These are phyloP conservation scores for Dromas ardeola DNA, from an alignment of 2,113 vertebrate genomes.

Conservation along the genomic window DNA sequence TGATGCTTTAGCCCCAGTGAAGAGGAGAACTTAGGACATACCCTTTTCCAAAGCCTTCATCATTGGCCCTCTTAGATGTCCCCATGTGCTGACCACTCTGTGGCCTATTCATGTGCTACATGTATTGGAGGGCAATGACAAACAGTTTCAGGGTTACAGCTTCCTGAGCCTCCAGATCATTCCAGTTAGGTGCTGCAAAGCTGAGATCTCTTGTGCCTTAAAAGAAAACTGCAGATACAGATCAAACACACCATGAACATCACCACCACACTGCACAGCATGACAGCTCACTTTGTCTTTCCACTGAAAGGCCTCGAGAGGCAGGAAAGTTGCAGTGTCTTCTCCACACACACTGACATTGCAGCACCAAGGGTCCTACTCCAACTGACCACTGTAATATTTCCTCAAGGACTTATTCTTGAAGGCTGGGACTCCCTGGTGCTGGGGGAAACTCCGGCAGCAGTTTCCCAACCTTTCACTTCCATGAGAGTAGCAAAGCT, in stretches of 20 bases:
- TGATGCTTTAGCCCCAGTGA: not conserved
- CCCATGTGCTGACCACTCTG: not conserved
- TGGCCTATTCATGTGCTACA: not conserved
- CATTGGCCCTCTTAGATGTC: not conserved
- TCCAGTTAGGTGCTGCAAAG: not conserved
- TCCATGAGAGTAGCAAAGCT: not conserved
- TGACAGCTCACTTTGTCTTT: rapidly evolving
- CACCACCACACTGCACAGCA: not conserved
- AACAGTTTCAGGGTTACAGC: not conserved
- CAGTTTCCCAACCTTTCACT: not conserved
- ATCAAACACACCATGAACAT: not conserved
- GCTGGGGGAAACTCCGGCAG: not conserved
- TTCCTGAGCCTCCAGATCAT: not conserved
- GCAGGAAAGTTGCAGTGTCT: not conserved
- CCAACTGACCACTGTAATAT: not conserved
- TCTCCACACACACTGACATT: not conserved
- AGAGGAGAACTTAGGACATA: not conserved
- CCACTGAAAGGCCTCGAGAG: not conserved
- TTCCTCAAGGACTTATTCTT: not conserved
- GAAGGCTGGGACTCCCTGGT: not conserved
- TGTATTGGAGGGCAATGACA: not conserved
- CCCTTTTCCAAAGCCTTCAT: not conserved
- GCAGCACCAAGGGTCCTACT: not conserved
- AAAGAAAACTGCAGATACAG: not conserved
- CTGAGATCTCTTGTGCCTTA: not conserved